Evolutionary conservation across 1,140 invertebrate species (phyloP), one percentile per base, ranked within the genome.

Genomic region (Alviniconcha marisindica): DNA sequence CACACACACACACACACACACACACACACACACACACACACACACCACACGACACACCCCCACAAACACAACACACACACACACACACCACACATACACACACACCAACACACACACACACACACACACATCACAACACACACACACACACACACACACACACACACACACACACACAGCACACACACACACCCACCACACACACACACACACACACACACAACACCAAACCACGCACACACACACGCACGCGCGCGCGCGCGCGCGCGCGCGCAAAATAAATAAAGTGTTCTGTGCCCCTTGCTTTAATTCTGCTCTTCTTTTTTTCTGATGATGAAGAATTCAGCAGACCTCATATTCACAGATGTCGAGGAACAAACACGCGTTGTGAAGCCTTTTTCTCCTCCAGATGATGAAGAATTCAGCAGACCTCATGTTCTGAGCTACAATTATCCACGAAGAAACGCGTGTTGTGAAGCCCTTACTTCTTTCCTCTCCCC

Each of bases 111-210:
- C 7, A 0, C 28, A 66, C 63, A 33, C 63, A 66, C 63, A 12
- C 63, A 66, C 63, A 33, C 63, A 36, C 63, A 28, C 63, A 36
- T 5, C 28, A n/a, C 4, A n/a, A 0, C 63, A 66, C 63, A 31
- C 63, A 31, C 63, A 31, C 0, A 36, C 63, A 66, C 63, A 10
- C 63, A 66, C 28, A 10, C 18, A 48, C 44, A 48, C 18, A 48
- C 44, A 5, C 44, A 48, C 44, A 10, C 18, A 48, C 44, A 10
- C 18, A 48, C 18, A 48, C 44, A 48, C 44, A 48, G 7, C 63
- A 66, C 63, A 66, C 63, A 66, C 28, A 66, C n/a, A 66, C 63
- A 66, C n/a, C 28, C 63, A 33, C 28, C n/a, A 66, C 63, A 33
- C 28, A 28, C 63, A 66, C 28, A 33, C 63, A 33, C n/a, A 33